phyloP scores from a whole-genome alignment of 2,113 vertebrate species.

The Morphnarchus princeps region DNA sequence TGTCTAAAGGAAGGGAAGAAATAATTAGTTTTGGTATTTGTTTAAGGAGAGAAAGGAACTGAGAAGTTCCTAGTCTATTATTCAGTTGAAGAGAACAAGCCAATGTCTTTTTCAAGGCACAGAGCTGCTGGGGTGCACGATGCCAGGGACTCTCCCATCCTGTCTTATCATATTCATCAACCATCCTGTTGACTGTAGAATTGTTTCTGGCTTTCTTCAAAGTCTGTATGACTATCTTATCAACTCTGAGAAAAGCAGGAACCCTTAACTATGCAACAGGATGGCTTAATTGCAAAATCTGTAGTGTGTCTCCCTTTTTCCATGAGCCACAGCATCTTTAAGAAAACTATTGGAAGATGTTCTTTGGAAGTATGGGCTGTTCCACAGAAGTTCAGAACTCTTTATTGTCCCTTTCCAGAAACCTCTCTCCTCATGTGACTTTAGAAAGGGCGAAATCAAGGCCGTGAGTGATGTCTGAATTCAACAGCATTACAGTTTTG shows the following conservation, averaged over 20 bases:
- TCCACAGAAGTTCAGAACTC: not conserved
- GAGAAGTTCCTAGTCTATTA: not conserved
- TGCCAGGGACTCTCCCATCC: conserved; percentile 63
- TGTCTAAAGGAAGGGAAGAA: not conserved
- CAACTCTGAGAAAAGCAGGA: conserved; percentile 3
- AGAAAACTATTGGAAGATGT: not conserved
- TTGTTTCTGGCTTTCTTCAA: conserved; percentile 31
- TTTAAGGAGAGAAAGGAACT: not conserved
- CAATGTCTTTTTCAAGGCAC: not conserved
- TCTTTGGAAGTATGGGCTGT: not conserved
- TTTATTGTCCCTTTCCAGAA: not conserved
- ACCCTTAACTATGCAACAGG: not conserved
- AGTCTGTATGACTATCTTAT: not conserved
- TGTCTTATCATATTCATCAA: conserved; percentile 40
- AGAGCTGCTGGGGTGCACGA: not conserved
- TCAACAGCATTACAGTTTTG: not conserved
- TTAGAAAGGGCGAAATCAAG: conserved; percentile 13
- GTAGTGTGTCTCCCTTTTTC: conserved; percentile 30
- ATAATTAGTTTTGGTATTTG: not conserved
- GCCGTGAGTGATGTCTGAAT: not conserved
- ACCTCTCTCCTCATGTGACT: not conserved
- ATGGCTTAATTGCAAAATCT: conserved; percentile 43
- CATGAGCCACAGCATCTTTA: conserved; percentile 22
- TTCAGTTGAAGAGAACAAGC: not conserved
- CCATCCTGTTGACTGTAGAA: conserved; percentile 54